Conservation (phyloP, 92 coral and sea anemone species). For the Pocillopora meandrina region DNA sequence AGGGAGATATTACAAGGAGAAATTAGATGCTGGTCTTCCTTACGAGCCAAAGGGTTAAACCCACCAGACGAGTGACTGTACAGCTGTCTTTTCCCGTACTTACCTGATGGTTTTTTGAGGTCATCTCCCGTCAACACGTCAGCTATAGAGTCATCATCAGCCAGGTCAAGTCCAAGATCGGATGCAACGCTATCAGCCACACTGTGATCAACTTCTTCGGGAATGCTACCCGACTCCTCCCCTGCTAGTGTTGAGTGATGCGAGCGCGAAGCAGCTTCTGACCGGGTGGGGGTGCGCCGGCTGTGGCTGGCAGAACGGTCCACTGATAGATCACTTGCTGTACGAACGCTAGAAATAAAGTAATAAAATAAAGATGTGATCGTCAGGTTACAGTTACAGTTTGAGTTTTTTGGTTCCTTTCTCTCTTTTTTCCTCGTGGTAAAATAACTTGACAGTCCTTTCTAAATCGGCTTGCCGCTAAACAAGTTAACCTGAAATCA, state of each 20-base stretch:
- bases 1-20: too few species aligned
- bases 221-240: constrained; percentile 67
- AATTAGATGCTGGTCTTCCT: too few species aligned
- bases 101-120: constrained; percentile 36
- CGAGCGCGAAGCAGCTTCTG: constrained; percentile 7
- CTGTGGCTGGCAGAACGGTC: constrained; percentile 33
- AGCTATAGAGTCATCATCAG: constrained; percentile 58
- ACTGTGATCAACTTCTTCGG: constrained; percentile 80
- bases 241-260: constrained; percentile 11
- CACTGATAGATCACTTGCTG: constrained; percentile 29
- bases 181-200: constrained; percentile 78
- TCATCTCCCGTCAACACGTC: constrained; percentile 36
- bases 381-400: background rate
- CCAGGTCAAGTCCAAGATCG: constrained; percentile 50
- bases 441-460: too few species aligned
- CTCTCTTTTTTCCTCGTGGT: too few species aligned
- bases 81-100: background rate
- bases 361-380: background rate
- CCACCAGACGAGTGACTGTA: background rate
- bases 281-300: constrained; percentile 26
- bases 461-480: too few species aligned
- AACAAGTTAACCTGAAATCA: too few species aligned
- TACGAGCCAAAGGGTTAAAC: too few species aligned
- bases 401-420: background rate
- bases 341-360: constrained; percentile 5